These are phyloP conservation scores for Corythoichthys intestinalis DNA, from an alignment of 2,113 vertebrate genomes.

Conservation along the genomic window DNA sequence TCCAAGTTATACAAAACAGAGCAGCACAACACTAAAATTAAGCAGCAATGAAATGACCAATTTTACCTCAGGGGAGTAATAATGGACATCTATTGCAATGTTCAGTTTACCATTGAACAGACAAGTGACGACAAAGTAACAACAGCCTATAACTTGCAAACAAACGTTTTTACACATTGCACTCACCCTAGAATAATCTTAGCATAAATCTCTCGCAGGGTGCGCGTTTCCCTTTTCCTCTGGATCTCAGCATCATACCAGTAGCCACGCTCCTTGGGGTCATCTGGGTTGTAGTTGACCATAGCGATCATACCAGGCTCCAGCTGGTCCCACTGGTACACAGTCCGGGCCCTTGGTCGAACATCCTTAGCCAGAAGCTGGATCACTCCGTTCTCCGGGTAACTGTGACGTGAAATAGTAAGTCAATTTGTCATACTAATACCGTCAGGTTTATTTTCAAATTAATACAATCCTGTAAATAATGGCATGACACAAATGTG, in stretches of 20 bases:
- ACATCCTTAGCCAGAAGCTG: conserved; percentile 78
- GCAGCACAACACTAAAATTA: background rate
- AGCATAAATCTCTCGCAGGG: conserved; percentile 78
- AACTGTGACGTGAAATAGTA: conserved; percentile 65
- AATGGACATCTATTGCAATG: background rate
- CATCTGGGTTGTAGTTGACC: conserved; percentile 94
- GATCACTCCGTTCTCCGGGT: conserved; percentile 89
- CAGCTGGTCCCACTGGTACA: conserved; percentile 89
- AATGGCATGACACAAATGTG: too few relatives aligned
- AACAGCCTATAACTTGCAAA: background rate
- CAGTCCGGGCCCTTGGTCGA: conserved; percentile 81
- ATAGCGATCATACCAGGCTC: conserved; percentile 87
- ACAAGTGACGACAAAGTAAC: background rate
- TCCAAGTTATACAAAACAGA: background rate
- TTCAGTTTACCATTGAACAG: background rate
- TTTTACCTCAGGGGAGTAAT: background rate
- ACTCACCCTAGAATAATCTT: conserved; percentile 88
- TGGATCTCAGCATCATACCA: conserved; percentile 95
- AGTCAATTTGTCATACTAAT: background rate
- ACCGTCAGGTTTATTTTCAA: background rate
- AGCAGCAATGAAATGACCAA: conserved; percentile 4
- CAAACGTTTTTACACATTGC: background rate
- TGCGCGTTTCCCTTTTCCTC: conserved; percentile 83
- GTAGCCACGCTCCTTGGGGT: conserved; percentile 89
- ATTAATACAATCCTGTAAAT: background rate